A percentile compares a stretch with the other conserved stretches of the same genome.
These are phyloP conservation scores for Sebastes trivittatus DNA, from an alignment of 2,797 vertebrate genomes.

Conservation along the genomic window DNA sequence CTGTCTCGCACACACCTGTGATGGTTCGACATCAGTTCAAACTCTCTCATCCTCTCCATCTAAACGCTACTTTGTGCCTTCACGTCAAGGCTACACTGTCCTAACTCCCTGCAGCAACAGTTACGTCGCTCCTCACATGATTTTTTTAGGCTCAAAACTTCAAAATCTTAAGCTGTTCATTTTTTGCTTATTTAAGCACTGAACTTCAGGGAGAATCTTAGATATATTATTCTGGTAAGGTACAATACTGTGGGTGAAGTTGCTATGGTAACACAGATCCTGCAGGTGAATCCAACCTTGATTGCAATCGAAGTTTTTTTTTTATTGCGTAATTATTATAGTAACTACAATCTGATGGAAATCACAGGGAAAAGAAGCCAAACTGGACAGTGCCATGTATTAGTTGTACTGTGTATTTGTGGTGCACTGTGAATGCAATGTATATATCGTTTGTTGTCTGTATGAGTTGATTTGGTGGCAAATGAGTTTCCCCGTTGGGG, in stretches of 20 bases:
- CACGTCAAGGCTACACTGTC: neutral
- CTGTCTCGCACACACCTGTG: neutral
- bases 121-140: neutral
- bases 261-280: conserved; percentile 8
- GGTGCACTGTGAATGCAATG: neutral
- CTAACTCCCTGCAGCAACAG: neutral
- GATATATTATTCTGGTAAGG: neutral
- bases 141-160: neutral
- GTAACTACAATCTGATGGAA: neutral
- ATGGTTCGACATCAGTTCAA: conserved; percentile 16
- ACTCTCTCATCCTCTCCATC: neutral
- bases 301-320: neutral
- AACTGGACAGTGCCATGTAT: neutral
- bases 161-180: neutral
- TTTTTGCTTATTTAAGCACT: neutral
- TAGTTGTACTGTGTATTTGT: neutral
- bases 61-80: neutral
- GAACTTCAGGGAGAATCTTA: neutral
- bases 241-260: neutral
- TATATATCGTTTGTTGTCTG: neutral
- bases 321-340: neutral
- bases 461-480: neutral
- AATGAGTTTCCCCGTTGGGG: neutral
- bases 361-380: neutral
- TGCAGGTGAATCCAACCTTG: neutral